Conservation (phyloP, 2,888 invertebrate species). For the Drosophila koepferae region DNA sequence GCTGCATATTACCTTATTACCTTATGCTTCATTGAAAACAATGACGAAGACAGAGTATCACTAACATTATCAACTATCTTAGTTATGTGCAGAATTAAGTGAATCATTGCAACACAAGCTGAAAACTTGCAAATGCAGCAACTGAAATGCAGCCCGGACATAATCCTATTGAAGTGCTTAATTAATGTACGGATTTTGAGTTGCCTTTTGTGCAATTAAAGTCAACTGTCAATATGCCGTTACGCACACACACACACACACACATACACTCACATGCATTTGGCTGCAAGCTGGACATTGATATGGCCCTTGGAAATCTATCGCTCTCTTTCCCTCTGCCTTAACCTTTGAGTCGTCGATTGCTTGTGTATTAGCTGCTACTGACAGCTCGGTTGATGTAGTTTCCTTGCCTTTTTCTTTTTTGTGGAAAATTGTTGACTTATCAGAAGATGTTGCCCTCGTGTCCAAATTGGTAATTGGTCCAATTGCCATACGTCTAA, state of each 20-base stretch:
- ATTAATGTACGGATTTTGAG: conserved; percentile 60
- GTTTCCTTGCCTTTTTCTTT: conserved; percentile 4
- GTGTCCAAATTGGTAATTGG: conserved; percentile 47
- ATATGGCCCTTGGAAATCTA: neutral
- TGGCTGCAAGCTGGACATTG: conserved; percentile 8
- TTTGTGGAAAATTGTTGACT: conserved; percentile 38
- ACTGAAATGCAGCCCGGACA: conserved; percentile 6
- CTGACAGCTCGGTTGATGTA: conserved; percentile 24
- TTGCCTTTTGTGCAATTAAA: conserved; percentile 74
- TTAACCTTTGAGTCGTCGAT: neutral
- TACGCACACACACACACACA: conserved; percentile 8
- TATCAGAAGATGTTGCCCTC: conserved; percentile 33
- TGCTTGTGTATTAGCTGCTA: conserved; percentile 1
- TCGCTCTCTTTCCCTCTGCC: neutral
- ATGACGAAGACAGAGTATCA: too few relatives aligned
- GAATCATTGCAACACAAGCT: neutral
- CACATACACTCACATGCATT: neutral
- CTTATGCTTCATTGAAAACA: too few relatives aligned
- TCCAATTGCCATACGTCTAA: conserved; percentile 15
- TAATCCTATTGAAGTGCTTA: conserved; percentile 51
- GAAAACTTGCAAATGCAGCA: neutral
- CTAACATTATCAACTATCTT: neutral
- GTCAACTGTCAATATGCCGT: conserved; percentile 70
- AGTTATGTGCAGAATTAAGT: neutral
- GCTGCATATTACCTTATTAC: too few relatives aligned